phyloP scores from a whole-genome alignment of 2,888 invertebrate genomes.

The Eudasyphora cyanicolor region DNA sequence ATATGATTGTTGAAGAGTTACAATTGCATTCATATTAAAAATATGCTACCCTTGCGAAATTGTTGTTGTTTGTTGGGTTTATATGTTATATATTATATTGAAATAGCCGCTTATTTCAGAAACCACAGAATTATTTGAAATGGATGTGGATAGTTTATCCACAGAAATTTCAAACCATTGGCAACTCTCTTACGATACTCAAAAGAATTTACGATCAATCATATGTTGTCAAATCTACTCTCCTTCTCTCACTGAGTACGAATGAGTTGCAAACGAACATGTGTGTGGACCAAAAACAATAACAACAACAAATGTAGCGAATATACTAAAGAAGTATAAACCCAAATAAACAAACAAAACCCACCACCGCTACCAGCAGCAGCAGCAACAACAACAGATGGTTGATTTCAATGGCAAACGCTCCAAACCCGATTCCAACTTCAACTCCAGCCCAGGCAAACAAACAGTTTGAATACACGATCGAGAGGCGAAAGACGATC shows the following conservation, averaged over 20 bases:
- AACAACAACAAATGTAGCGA: neutral
- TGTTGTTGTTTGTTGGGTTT: too few relatives aligned
- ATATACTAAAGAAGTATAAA: neutral
- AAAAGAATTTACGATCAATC: slow-evolving; percentile 25
- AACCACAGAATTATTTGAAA: too few relatives aligned
- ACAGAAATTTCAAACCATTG: neutral
- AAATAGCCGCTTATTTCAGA: too few relatives aligned
- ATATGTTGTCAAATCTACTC: too few relatives aligned
- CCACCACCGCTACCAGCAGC: neutral
- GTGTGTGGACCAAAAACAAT: neutral
- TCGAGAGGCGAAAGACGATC: slow-evolving; percentile 53
- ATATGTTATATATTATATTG: too few relatives aligned
- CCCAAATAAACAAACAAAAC: slow-evolving; percentile 9
- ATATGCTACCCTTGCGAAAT: too few relatives aligned
- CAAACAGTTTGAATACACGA: slow-evolving; percentile 58
- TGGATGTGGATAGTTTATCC: neutral
- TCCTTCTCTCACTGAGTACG: slow-evolving; percentile 3
- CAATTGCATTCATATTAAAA: too few relatives aligned
- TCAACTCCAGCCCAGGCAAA: slow-evolving; percentile 34
- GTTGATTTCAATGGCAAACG: slow-evolving; percentile 51
- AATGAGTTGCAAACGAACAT: slow-evolving; percentile 51
- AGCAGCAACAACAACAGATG: neutral
- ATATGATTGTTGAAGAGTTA: too few relatives aligned
- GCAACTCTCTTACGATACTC: slow-evolving; percentile 5
- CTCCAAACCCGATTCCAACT: slow-evolving; percentile 51